Evolutionary conservation across 2,888 invertebrate species (phyloP).

Genomic region (Drosophila infuscata): DNA sequence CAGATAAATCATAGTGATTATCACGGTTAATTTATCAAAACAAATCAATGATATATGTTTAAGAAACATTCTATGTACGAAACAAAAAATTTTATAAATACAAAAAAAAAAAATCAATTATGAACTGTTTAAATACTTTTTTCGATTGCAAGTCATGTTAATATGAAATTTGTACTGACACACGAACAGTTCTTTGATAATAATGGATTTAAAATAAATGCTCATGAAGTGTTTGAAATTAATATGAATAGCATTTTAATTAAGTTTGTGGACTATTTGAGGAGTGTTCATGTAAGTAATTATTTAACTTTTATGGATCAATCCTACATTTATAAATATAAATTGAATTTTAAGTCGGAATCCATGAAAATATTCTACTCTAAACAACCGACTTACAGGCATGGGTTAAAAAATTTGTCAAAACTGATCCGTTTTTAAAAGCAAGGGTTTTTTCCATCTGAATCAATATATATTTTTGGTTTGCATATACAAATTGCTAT

Average conservation of each 20-base stretch:
- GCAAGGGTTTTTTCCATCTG: background rate
- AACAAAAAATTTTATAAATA: conserved; percentile 54
- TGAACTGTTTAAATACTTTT: conserved; percentile 9
- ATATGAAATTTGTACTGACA: conserved; percentile 37
- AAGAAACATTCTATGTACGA: conserved; percentile 50
- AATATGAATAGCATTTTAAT: background rate
- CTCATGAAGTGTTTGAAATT: conserved; percentile 53
- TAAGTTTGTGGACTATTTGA: background rate
- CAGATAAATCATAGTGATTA: conserved; percentile 25
- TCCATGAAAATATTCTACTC: too few species aligned
- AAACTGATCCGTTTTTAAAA: background rate
- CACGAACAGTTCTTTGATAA: conserved; percentile 61
- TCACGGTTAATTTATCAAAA: conserved; percentile 14
- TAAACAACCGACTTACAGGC: too few species aligned
- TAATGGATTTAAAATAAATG: conserved; percentile 68
- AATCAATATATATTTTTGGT: background rate
- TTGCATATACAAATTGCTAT: background rate
- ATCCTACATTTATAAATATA: too few species aligned
- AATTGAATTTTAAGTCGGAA: too few species aligned
- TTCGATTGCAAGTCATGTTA: conserved; percentile 59
- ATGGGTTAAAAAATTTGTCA: background rate
- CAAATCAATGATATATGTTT: conserved; percentile 47
- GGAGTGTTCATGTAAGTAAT: background rate
- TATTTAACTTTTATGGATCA: background rate
- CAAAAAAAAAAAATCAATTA: conserved; percentile 12